Evolutionary conservation across 2,888 invertebrate genomes (phyloP), one percentile per base, ranked within the genome.

Genomic region (Volucella inflata): DNA sequence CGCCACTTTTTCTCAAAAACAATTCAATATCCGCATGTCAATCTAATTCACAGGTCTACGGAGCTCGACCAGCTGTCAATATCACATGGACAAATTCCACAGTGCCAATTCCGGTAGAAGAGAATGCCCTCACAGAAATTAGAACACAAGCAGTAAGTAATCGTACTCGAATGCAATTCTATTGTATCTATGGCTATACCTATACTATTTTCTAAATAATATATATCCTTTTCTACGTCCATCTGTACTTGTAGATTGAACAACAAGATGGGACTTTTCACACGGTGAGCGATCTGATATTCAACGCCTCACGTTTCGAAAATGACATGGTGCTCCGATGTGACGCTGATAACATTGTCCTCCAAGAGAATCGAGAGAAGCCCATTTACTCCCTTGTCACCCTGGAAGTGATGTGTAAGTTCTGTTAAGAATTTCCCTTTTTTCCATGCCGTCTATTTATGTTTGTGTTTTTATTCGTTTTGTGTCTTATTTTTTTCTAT

Each of bases 341-440:
- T 90, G 95, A 95, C 89, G 96, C 97, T 0, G 95, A 95, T 88
- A 98, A 98, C 92, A 94, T 95, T 87, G 97, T 98, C 64, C 95
- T 96, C 90, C 92, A 94, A 87, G 94, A 95, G 77, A 95, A 95
- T 87, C 94, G 95, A 51, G 96, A 96, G 89, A 95, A 95, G 75
- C 96, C 97, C 2, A 94, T 97, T 91, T 94, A 95, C 87, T 94
- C 95, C 42, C 94, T 94, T 9, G 93, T 95, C 51, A 94, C 94
- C 55, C 93, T 98, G 81, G 96, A 97, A 92, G 97, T 98, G 81
- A 94, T 96, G 93, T 98, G 98, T 98, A 94, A 96, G 97, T 91
- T 21, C 21, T 21, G 21, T 21, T 21, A 21, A 21, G 3, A 1
- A 16, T 40, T 36, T 16, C 2, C 2, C 8, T n/a, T 30, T 67